phyloP scores from a whole-genome alignment of 2,888 invertebrate genomes.

The Chymomyza fuscimana region DNA sequence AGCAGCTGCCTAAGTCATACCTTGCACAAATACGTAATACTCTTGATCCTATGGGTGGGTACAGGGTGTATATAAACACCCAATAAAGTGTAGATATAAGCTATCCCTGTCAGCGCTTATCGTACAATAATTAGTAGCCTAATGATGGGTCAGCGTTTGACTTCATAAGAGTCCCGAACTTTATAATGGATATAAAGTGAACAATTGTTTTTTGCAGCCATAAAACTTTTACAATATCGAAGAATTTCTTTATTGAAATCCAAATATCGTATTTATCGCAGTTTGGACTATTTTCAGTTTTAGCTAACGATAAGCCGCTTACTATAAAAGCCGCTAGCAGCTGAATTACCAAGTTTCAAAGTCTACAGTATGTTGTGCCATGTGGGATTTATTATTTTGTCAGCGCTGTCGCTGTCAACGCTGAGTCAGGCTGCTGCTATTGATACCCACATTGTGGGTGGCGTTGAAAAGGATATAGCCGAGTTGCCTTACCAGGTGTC shows the following conservation, averaged over 20 bases:
- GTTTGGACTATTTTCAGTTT: constrained; percentile 35
- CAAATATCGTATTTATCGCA: constrained; percentile 36
- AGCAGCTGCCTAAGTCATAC: too few relatives aligned
- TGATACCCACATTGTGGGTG: constrained; percentile 58
- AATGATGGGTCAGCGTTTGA: constrained; percentile 30
- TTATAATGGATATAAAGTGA: constrained; percentile 73
- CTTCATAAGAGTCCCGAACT: constrained; percentile 61
- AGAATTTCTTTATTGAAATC: constrained; percentile 55
- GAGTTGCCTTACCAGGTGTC: constrained; percentile 66
- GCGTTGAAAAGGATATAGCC: constrained; percentile 52
- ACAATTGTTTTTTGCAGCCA: constrained; percentile 5
- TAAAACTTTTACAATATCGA: constrained; percentile 60
- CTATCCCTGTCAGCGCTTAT: background rate
- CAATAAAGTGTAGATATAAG: background rate
- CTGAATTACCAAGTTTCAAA: constrained; percentile 13
- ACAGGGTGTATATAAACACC: too few relatives aligned
- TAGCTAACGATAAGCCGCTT: constrained; percentile 48
- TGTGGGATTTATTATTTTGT: constrained; percentile 37
- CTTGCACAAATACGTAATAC: too few relatives aligned
- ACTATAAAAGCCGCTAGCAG: constrained; percentile 40
- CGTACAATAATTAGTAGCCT: background rate
- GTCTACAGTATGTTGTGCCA: constrained; percentile 36
- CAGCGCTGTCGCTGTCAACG: constrained; percentile 32
- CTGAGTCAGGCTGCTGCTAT: constrained; percentile 33
- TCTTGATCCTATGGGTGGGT: too few relatives aligned